A percentile compares a stretch with the other conserved stretches of the same genome.
These are phyloP conservation scores for Rana temporaria DNA, from an alignment of 2,113 vertebrate species.

Conservation along the genomic window DNA sequence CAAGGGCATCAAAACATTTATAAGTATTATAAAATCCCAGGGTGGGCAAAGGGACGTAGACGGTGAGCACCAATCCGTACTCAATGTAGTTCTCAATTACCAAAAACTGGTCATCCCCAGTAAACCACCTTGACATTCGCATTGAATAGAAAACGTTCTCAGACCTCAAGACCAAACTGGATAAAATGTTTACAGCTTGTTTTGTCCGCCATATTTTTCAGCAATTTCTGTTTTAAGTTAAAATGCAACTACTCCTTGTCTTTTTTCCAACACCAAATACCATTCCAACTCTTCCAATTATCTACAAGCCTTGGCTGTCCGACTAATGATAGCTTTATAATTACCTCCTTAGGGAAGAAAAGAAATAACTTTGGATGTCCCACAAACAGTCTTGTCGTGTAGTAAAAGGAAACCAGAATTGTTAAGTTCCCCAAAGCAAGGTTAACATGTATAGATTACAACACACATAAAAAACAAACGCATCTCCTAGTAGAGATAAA, in stretches of 20 bases:
- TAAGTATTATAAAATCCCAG: too few species aligned
- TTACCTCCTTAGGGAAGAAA: conserved; percentile 19
- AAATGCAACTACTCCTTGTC: conserved; percentile 12
- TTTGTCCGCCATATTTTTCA: background rate
- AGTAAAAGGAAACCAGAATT: conserved; percentile 3
- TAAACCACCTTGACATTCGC: too few species aligned
- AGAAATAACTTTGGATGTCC: background rate
- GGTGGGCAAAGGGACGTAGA: too few species aligned
- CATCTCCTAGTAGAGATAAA: too few species aligned
- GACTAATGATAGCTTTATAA: conserved; percentile 17
- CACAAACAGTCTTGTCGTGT: conserved; percentile 10
- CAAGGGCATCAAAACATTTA: too few species aligned
- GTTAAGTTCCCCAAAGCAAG: background rate
- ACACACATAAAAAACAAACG: too few species aligned
- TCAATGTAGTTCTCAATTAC: too few species aligned
- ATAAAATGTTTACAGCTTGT: too few species aligned
- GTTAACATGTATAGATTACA: background rate
- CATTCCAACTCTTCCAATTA: conserved; percentile 10
- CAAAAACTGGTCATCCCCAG: too few species aligned
- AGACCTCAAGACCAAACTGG: too few species aligned
- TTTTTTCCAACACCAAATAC: conserved; percentile 6
- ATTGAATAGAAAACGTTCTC: too few species aligned
- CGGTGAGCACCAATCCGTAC: too few species aligned
- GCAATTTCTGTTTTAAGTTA: background rate
- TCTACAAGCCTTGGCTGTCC: background rate